A percentile compares a stretch with the other conserved stretches of the same genome.
Evolutionary conservation across 2,113 vertebrate species (phyloP).

Genomic region (Cololabis saira): DNA sequence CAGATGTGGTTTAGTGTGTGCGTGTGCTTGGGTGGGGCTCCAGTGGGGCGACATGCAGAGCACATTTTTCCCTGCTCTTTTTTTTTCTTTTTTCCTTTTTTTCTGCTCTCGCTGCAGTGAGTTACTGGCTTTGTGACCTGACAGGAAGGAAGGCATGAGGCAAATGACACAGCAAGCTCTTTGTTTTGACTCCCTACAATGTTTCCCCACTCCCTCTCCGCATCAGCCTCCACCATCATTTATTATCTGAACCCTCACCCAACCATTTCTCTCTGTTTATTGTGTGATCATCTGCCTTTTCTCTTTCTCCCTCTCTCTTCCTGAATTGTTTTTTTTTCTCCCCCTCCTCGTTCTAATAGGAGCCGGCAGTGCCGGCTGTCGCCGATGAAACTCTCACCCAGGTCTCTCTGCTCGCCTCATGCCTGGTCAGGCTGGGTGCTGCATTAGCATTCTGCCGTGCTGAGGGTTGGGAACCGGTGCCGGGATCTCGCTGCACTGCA

Average conservation of each 20-base stretch:
- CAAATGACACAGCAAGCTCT: constrained; percentile 46
- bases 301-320: constrained; percentile 7
- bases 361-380: constrained; percentile 34
- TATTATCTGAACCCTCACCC: constrained; percentile 12
- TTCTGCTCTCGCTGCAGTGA: constrained; percentile 18
- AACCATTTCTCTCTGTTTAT: constrained; percentile 1
- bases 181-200: constrained; percentile 31
- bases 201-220: constrained; percentile 17
- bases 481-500: constrained; percentile 41
- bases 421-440: constrained; percentile 22
- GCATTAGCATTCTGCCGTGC: constrained; percentile 39
- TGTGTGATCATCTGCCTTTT: constrained; percentile 12
- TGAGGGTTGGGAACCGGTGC: background rate
- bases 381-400: constrained; percentile 16
- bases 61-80: background rate
- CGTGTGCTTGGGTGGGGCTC: background rate
- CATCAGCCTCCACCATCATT: constrained; percentile 16
- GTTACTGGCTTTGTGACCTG: constrained; percentile 25
- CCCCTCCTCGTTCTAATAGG: constrained; percentile 7
- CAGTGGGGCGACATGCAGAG: background rate
- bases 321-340: background rate
- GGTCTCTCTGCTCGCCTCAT: constrained; percentile 1
- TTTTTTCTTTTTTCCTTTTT: background rate
- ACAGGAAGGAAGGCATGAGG: constrained; percentile 52
- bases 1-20: constrained; percentile 33